Evolutionary conservation across 2,113 vertebrate genomes (phyloP), one percentile per base, ranked within the genome.

Genomic region (Myrmecophaga tridactyla): DNA sequence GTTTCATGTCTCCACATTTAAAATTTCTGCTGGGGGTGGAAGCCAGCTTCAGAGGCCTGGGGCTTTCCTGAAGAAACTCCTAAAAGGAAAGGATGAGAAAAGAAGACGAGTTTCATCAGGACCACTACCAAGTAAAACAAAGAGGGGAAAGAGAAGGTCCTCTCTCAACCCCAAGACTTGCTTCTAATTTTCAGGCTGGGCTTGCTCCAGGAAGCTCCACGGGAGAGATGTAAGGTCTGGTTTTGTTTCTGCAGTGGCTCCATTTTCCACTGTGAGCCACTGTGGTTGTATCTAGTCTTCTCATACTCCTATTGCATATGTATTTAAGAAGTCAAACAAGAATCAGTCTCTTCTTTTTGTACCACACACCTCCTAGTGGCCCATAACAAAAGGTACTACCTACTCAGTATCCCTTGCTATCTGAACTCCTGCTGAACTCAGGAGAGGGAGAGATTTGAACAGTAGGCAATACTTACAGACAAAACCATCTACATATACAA

Each of bases 1-100:
- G 36, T 76, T 97, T 96, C 82, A 95, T 95, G 85, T 95, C 72
- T 80, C 94, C 88, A 43, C 11, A 95, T 70, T 77, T 53, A 72
- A 90, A 73, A 89, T 63, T 85, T 90, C 78, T 0, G 1, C 34
- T 53, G 81, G 77, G 51, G 83, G 31, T 56, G 41, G 92, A 48
- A 89, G 75, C 48, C 87, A 73, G 51, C 36, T 82, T 86, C n/a
- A 58, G 46, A 85, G 56, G 92, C 90, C 85, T 41, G 56, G 41
- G 92, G 88, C 77, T 94, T 94, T 96, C 76, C 93, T 95, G 88
- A 21, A 86, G 92, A 85, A 89, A 85, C 46, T 76, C 36, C 48
- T 29, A 41, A 94, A 67, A 88, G 85, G 58, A 95, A 95, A 73
- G 15, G 31, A 85, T 62, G 56, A 94, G 31, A 86, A 96, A 92